phyloP scores from a whole-genome alignment of 2,888 invertebrate genomes.

The Dione vanillae region DNA sequence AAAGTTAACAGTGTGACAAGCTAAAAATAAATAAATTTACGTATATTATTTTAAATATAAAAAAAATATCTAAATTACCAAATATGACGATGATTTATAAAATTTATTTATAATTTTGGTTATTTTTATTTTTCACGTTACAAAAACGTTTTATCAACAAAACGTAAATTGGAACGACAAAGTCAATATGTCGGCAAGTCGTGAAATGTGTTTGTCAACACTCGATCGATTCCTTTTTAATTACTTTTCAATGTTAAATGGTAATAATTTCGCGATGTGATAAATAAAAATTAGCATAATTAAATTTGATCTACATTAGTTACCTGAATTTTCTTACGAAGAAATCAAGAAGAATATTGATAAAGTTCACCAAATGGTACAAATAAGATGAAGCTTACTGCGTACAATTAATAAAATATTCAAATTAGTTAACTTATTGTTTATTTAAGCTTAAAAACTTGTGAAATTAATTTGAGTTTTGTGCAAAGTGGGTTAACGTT shows the following conservation, averaged over 20 bases:
- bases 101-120: too few species aligned
- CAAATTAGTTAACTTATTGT: conserved; percentile 19
- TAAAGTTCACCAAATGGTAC: conserved; percentile 35
- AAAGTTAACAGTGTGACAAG: background rate
- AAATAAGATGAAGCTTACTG: conserved; percentile 35
- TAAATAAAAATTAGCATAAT: conserved; percentile 41
- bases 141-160: conserved; percentile 6
- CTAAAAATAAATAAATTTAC: background rate
- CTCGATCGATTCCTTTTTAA: conserved; percentile 64
- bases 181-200: conserved; percentile 50
- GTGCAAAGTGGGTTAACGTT: conserved; percentile 30
- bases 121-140: background rate
- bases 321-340: conserved; percentile 17
- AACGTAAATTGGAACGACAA: conserved; percentile 47
- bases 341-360: conserved; percentile 15
- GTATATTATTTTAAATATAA: background rate
- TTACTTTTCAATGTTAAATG: conserved; percentile 48
- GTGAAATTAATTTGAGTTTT: conserved; percentile 18
- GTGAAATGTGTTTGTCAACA: conserved; percentile 77
- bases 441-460: conserved; percentile 2
- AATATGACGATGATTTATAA: background rate
- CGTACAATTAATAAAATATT: conserved; percentile 39
- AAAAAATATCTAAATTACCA: background rate
- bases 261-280: conserved; percentile 29
- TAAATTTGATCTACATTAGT: conserved; percentile 10